These are phyloP conservation scores for Buceros bicornis DNA, from an alignment of 2,797 vertebrate species.

Conservation along the genomic window DNA sequence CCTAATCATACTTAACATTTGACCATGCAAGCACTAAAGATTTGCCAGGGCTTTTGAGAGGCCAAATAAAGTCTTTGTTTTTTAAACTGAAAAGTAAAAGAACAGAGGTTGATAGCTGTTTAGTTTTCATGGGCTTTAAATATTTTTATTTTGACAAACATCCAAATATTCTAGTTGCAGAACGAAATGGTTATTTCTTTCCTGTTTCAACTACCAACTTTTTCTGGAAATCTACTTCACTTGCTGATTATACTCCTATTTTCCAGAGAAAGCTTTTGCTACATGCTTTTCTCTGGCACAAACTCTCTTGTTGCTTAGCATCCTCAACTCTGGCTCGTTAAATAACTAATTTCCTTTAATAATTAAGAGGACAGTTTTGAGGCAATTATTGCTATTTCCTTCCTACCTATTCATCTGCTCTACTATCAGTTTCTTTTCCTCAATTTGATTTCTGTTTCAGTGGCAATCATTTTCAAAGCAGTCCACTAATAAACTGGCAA, in stretches of 20 bases:
- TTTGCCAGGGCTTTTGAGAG: neutral
- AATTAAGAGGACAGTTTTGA: conserved; percentile 34
- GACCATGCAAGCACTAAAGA: neutral
- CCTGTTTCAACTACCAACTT: neutral
- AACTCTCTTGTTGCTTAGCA: neutral
- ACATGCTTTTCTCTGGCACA: neutral
- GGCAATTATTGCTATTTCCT: neutral
- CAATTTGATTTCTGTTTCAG: conserved; percentile 14
- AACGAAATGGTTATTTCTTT: neutral
- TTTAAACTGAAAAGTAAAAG: neutral
- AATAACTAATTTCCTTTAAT: conserved; percentile 35
- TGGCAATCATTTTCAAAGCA: conserved; percentile 2
- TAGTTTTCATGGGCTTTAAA: neutral
- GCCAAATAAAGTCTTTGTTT: neutral
- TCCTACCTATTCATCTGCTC: neutral
- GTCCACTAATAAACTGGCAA: neutral
- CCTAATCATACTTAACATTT: neutral
- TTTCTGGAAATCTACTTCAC: neutral
- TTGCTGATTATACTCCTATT: neutral
- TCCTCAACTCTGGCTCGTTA: neutral
- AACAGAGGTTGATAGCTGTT: neutral
- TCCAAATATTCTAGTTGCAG: neutral
- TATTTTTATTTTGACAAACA: neutral
- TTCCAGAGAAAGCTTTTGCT: neutral
- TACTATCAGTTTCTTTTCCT: neutral